Evolutionary conservation across 2,797 vertebrate genomes (phyloP).

Genomic region (Acipenser transmontanus): DNA sequence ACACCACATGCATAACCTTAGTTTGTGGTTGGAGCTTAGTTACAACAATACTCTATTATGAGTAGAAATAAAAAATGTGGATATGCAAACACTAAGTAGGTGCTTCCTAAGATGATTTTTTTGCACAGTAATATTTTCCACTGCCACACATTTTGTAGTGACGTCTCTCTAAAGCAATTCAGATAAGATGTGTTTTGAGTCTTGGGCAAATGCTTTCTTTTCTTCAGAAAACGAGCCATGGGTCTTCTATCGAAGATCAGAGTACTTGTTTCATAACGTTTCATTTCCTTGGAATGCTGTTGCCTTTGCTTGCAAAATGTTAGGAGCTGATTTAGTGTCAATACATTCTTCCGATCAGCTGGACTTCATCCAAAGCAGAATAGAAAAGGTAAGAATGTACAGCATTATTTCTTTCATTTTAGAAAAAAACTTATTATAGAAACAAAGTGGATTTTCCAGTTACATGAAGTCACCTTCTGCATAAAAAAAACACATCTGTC

Average conservation of each 20-base stretch:
- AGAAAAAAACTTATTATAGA: neutral
- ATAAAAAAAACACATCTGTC: too few relatives aligned
- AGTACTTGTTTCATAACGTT: constrained; percentile 72
- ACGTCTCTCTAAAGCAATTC: too few relatives aligned
- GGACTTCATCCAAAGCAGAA: constrained; percentile 72
- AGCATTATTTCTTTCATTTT: too few relatives aligned
- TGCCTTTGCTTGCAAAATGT: constrained; percentile 77
- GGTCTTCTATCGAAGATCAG: constrained; percentile 76
- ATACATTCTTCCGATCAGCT: constrained; percentile 78
- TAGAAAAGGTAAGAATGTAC: constrained; percentile 59
- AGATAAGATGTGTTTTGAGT: too few relatives aligned
- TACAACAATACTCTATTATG: too few relatives aligned
- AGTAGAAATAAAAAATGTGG: too few relatives aligned
- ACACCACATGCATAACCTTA: too few relatives aligned
- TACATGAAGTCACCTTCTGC: too few relatives aligned
- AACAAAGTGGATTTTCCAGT: constrained; percentile 10
- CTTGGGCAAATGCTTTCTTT: neutral
- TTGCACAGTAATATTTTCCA: neutral
- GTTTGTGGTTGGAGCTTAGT: too few relatives aligned
- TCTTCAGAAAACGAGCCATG: constrained; percentile 64
- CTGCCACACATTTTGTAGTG: too few relatives aligned
- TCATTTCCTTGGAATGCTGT: constrained; percentile 64
- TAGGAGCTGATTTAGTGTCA: constrained; percentile 66
- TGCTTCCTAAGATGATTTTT: neutral
- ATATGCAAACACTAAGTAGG: too few relatives aligned